Percentiles rank a stretch among this genome's conserved stretches.
Conservation (phyloP, 2,797 vertebrate species). For the Scomberomorus guttatus region DNA sequence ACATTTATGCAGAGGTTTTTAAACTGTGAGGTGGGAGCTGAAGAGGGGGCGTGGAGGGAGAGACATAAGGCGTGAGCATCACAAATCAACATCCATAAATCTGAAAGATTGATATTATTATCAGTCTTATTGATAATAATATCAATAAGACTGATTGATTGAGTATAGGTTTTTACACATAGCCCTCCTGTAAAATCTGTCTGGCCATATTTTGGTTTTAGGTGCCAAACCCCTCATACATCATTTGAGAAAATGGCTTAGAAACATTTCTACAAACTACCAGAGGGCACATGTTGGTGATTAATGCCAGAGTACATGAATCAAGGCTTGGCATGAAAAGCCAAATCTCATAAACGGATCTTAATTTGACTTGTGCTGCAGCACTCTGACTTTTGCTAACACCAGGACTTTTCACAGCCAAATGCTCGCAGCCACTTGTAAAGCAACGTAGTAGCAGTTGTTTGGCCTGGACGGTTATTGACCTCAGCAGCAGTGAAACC, state of each 20-base stretch:
- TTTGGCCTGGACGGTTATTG: slow-evolving; percentile 54
- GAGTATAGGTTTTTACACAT: too few species aligned
- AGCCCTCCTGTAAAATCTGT: too few species aligned
- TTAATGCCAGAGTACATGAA: slow-evolving; percentile 4
- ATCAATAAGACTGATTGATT: too few species aligned
- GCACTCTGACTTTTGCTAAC: slow-evolving; percentile 42
- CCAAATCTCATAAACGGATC: slow-evolving; percentile 12
- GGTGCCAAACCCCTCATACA: neutral
- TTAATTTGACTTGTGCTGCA: slow-evolving; percentile 35
- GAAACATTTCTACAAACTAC: neutral
- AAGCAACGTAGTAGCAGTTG: slow-evolving; percentile 43
- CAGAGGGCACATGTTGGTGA: neutral
- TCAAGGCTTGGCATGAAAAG: neutral
- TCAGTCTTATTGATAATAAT: too few species aligned
- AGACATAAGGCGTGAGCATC: too few species aligned
- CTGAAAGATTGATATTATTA: too few species aligned
- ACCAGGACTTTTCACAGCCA: slow-evolving; percentile 46
- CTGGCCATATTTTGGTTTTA: too few species aligned
- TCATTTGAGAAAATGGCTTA: neutral
- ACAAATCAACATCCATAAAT: too few species aligned
- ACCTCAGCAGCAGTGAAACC: slow-evolving; percentile 48
- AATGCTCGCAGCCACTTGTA: slow-evolving; percentile 41
- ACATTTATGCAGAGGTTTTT: too few species aligned
- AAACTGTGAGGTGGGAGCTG: too few species aligned
- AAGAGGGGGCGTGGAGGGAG: too few species aligned